These are phyloP conservation scores for Nerophis ophidion DNA, from an alignment of 2,113 vertebrate species.

Conservation along the genomic window DNA sequence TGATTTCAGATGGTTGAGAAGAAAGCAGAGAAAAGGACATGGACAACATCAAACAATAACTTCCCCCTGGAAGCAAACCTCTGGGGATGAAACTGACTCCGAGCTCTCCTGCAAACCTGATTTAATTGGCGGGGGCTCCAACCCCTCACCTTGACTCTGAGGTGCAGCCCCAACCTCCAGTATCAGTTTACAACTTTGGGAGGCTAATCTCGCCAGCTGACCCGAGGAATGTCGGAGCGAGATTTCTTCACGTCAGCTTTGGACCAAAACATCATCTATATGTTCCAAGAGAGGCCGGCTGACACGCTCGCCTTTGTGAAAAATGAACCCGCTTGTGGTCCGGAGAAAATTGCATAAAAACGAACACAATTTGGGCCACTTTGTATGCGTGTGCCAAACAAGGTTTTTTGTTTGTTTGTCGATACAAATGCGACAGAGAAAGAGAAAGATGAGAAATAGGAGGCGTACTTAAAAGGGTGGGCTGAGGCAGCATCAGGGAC, in stretches of 20 bases:
- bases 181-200: constrained; percentile 54
- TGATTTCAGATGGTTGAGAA: constrained; percentile 26
- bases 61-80: constrained; percentile 21
- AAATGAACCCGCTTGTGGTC: constrained; percentile 10
- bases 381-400: too few species aligned
- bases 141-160: constrained; percentile 57
- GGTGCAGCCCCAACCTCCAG: constrained; percentile 38
- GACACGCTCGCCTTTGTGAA: constrained; percentile 23
- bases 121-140: constrained; percentile 46
- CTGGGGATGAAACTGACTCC: constrained; percentile 27
- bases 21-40: constrained; percentile 32
- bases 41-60: constrained; percentile 47
- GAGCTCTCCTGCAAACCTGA: constrained; percentile 51
- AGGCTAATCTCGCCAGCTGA: constrained; percentile 50
- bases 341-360: too few species aligned
- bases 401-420: too few species aligned
- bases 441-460: too few species aligned
- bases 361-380: too few species aligned
- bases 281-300: constrained; percentile 9
- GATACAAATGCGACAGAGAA: too few species aligned
- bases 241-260: constrained; percentile 38
- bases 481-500: too few species aligned
- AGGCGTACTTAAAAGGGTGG: too few species aligned
- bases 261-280: constrained; percentile 15
- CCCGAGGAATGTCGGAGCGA: constrained; percentile 43